Percentiles rank a stretch among this genome's conserved stretches.
phyloP scores from a whole-genome alignment of 1,140 invertebrate genomes.

The Drosophila leontia region DNA sequence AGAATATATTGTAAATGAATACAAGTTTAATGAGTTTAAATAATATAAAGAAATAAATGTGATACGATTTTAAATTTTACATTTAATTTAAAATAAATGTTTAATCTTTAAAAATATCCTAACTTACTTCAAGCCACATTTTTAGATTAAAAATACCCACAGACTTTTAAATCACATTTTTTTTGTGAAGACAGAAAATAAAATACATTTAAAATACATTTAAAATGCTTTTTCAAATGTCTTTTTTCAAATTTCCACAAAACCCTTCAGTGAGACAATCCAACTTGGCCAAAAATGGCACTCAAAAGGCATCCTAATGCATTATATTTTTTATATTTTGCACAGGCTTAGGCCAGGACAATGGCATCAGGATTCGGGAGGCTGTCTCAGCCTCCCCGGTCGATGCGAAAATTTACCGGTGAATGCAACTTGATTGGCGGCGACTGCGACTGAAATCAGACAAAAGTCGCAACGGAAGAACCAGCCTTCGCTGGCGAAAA shows the following conservation, averaged over 20 bases:
- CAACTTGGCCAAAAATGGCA: not conserved
- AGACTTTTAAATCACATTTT: too few species aligned
- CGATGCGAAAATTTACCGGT: not conserved
- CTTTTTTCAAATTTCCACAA: too few species aligned
- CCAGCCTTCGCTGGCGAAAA: conserved; percentile 5
- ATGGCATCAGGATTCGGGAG: not conserved
- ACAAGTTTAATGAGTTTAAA: too few species aligned
- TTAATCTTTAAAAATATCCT: too few species aligned
- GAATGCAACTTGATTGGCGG: conserved; percentile 44
- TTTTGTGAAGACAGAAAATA: not conserved
- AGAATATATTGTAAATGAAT: too few species aligned
- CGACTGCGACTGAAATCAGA: conserved; percentile 15
- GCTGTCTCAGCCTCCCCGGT: not conserved
- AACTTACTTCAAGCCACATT: too few species aligned
- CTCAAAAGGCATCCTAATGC: not conserved
- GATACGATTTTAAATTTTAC: too few species aligned
- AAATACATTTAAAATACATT: not conserved
- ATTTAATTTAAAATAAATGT: too few species aligned
- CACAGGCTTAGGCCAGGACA: conserved; percentile 10
- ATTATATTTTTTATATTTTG: not conserved
- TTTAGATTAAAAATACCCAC: too few species aligned
- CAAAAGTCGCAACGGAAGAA: conserved; percentile 7
- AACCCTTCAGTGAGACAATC: not conserved
- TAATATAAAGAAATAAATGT: too few species aligned
- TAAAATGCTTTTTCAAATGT: not conserved